phyloP scores from a whole-genome alignment of 2,797 vertebrate genomes.

The Sebastes baramenuke region DNA sequence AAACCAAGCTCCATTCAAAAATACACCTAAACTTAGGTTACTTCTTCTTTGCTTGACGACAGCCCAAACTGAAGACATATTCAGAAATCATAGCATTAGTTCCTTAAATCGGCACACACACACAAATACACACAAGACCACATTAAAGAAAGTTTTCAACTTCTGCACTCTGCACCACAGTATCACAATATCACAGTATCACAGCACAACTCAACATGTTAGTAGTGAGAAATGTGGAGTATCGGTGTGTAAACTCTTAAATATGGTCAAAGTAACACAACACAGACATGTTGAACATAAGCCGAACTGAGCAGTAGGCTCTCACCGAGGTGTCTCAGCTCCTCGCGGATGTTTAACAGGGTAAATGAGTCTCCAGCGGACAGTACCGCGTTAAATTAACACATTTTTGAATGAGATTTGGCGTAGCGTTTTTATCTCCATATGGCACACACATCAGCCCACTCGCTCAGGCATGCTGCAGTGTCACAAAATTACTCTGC shows the following conservation, averaged over 20 bases:
- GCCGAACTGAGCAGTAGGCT: neutral
- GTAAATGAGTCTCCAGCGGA: fast-evolving
- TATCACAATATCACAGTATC: neutral
- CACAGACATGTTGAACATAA: fast-evolving
- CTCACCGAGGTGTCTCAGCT: no score
- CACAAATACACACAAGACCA: neutral
- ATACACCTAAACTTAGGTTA: no score
- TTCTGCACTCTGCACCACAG: neutral
- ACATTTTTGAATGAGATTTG: slow-evolving; percentile 10
- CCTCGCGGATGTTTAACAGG: fast-evolving
- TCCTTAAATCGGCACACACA: neutral
- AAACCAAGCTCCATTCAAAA: neutral
- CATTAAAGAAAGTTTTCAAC: neutral
- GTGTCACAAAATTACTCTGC: neutral
- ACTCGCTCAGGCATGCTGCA: slow-evolving; percentile 31
- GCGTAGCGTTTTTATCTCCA: neutral
- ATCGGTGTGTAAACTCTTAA: neutral
- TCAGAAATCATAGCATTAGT: neutral
- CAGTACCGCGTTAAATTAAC: neutral
- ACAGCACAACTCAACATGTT: neutral
- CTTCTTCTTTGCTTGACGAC: neutral
- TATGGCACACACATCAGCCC: slow-evolving; percentile 21
- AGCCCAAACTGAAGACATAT: neutral
- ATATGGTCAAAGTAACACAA: neutral
- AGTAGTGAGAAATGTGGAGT: neutral